Evolutionary conservation across 1,140 invertebrate genomes (phyloP).

Genomic region (Hestina assimilis): DNA sequence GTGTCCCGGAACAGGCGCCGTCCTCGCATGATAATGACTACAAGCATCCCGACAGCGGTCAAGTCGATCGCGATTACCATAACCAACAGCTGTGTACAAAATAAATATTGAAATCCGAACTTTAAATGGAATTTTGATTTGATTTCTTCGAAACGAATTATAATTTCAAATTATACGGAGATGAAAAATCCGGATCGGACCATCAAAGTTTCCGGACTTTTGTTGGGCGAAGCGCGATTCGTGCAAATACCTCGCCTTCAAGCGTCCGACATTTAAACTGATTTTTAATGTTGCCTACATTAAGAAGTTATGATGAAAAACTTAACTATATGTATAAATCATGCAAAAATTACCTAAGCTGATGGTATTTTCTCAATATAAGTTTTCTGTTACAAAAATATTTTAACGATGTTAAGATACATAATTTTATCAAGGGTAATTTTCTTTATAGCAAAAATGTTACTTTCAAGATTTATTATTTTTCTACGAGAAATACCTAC

Average conservation of each 20-base stretch:
- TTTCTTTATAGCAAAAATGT: no score
- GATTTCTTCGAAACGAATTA: slow-evolving; percentile 69
- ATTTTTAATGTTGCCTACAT: slow-evolving; percentile 61
- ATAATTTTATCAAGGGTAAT: no score
- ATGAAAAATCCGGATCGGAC: slow-evolving; percentile 73
- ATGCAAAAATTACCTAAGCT: background rate
- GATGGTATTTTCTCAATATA: no score
- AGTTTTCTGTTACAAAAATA: no score
- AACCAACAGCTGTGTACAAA: slow-evolving; percentile 55
- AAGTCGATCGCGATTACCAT: slow-evolving; percentile 42
- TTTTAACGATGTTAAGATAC: no score
- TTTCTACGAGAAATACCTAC: no score
- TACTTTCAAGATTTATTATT: no score
- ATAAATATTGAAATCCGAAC: slow-evolving; percentile 71
- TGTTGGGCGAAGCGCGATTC: slow-evolving; percentile 23
- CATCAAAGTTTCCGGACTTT: slow-evolving; percentile 55
- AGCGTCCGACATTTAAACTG: slow-evolving; percentile 50
- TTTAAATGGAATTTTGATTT: slow-evolving; percentile 77
- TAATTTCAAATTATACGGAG: slow-evolving; percentile 73
- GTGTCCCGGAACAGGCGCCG: background rate
- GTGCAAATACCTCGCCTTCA: slow-evolving; percentile 42
- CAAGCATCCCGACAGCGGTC: slow-evolving; percentile 27
- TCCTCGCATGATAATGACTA: slow-evolving; percentile 16
- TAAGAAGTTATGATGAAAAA: slow-evolving; percentile 29
- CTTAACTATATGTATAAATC: background rate